Evolutionary conservation across 2,888 invertebrate genomes (phyloP), one percentile per base, ranked within the genome.

Genomic region (Galeruca laticollis): DNA sequence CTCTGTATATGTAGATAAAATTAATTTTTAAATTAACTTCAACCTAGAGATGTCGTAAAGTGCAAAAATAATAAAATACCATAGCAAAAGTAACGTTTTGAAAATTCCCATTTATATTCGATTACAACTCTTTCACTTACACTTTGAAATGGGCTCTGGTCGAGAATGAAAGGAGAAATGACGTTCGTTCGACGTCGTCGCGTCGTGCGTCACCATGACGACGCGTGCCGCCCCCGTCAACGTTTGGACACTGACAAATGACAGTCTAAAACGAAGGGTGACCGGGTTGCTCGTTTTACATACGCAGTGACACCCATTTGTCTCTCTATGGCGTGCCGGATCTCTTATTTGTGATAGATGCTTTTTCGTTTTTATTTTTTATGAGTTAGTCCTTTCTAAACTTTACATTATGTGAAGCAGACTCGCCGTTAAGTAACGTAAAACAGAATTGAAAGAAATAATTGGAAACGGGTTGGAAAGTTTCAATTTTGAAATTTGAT

Each of bases 281-380:
- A 83, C 83, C 83, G 83, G 82, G 83, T 81, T 82, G 81, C 84
- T 84, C 84, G 86, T 84, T 85, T 86, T 86, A 86, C 86, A 85
- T 86, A 86, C 85, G 85, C 85, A 85, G 84, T 84, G 84, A 85
- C 85, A 85, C 85, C 84, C 86, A 86, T 86, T 85, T 86, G 85
- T 85, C 86, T 85, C 81, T 82, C 81, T 79, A 76, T 80, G 80
- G 61, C 61, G 60, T 68, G 60, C 68, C 63, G 26, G 60, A 61
- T 60, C 21, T 59, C 49, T 52, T 43, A 60, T 35, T 57, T 35
- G 56, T 31, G 31, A 54, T 54, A 54, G 54, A 54, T 54, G 31
- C 54, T 31, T 54, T 54, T 18, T 43, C 15, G 43, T 43, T 43
- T 43, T 13, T 43, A 26, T 26, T 26, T 26, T 26, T 26, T 26